Evolutionary conservation across 2,113 vertebrate genomes (phyloP).

Genomic region (Chlamydotis undulata): DNA sequence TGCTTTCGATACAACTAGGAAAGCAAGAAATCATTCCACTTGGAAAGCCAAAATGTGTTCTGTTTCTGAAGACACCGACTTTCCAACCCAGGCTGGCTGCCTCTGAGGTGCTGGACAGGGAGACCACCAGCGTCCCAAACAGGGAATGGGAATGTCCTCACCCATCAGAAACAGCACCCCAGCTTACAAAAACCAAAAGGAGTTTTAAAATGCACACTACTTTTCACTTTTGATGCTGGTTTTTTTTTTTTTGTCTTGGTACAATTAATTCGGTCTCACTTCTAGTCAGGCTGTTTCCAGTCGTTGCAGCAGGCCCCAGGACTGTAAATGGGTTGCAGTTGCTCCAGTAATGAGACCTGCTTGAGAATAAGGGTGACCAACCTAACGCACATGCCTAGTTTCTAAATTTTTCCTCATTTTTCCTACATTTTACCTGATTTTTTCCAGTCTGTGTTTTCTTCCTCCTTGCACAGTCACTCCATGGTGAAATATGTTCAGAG

Average conservation of each 20-base stretch:
- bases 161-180: neutral
- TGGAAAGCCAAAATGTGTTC: neutral
- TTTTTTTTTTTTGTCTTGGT: neutral
- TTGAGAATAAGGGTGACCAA: neutral
- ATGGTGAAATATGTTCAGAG: rapidly evolving
- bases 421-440: neutral
- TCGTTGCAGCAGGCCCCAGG: neutral
- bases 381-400: neutral
- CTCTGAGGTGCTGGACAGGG: neutral
- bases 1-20: neutral
- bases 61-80: neutral
- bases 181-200: neutral
- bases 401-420: neutral
- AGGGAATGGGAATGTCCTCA: neutral
- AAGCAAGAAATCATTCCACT: neutral
- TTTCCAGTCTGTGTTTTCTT: neutral
- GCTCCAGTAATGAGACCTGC: neutral
- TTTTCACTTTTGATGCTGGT: neutral
- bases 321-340: neutral
- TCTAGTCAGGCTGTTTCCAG: neutral
- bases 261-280: neutral
- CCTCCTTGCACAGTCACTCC: neutral
- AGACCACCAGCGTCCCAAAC: neutral
- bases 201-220: neutral
- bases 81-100: neutral